A percentile compares a stretch with the other conserved stretches of the same genome.
phyloP scores from a whole-genome alignment of 1,140 invertebrate species.

The Agraylea sexmaculata region DNA sequence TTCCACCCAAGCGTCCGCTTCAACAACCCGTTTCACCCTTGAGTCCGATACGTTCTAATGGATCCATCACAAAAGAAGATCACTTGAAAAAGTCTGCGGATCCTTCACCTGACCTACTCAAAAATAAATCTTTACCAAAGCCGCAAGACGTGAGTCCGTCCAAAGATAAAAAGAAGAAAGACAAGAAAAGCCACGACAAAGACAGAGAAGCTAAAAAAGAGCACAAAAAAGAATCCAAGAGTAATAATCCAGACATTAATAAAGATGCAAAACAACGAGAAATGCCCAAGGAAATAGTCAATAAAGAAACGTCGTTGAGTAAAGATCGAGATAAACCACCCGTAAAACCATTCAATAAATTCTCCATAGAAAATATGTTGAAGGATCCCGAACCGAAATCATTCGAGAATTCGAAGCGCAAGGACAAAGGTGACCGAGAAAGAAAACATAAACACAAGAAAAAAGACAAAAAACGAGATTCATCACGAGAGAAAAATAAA shows the following conservation, averaged over 20 bases:
- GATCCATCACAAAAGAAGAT: slow-evolving; percentile 39
- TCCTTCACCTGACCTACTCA: slow-evolving; percentile 34
- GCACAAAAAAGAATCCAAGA: slow-evolving; percentile 33
- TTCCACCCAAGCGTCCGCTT: slow-evolving; percentile 43
- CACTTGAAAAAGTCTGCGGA: slow-evolving; percentile 27
- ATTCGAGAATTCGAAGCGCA: slow-evolving; percentile 32
- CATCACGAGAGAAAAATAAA: slow-evolving; percentile 41
- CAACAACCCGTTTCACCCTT: slow-evolving; percentile 38
- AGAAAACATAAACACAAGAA: slow-evolving; percentile 42
- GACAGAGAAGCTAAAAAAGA: slow-evolving; percentile 40
- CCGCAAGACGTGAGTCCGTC: slow-evolving; percentile 29
- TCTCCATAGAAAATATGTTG: slow-evolving; percentile 35
- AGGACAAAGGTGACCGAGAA: slow-evolving; percentile 35
- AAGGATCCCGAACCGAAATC: slow-evolving; percentile 33
- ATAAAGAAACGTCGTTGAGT: too few species aligned
- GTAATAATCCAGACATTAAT: slow-evolving; percentile 28
- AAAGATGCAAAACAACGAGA: slow-evolving; percentile 37
- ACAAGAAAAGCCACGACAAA: slow-evolving; percentile 41
- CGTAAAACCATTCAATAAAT: slow-evolving; percentile 33
- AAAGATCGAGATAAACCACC: slow-evolving; percentile 18
- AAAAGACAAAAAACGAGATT: slow-evolving; percentile 41
- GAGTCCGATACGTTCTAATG: slow-evolving; percentile 34
- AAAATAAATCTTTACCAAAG: slow-evolving; percentile 34
- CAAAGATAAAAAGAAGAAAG: slow-evolving; percentile 37
- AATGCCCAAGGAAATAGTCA: slow-evolving; percentile 33